phyloP scores from a whole-genome alignment of 1,140 invertebrate species.

The Pseudomyrmex dendroicus region DNA sequence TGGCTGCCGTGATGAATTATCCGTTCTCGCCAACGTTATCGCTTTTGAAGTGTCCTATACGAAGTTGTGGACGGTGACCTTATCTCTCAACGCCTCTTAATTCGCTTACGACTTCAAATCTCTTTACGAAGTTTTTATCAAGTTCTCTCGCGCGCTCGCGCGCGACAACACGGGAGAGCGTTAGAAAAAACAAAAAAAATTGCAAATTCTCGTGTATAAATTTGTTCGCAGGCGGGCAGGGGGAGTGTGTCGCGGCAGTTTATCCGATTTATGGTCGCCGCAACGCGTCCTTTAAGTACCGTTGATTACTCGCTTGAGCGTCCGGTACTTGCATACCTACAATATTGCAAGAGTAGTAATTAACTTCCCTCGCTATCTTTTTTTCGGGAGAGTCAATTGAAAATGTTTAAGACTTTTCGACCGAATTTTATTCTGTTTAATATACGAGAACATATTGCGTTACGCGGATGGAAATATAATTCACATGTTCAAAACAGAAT shows the following conservation, averaged over 20 bases:
- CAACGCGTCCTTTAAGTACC: conserved; percentile 25
- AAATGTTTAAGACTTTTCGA: neutral
- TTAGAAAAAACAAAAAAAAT: conserved; percentile 39
- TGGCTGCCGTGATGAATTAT: conserved; percentile 40
- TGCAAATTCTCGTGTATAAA: conserved; percentile 41
- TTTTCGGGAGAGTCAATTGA: neutral
- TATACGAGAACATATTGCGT: neutral
- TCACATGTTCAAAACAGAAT: neutral
- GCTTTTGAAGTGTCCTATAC: neutral
- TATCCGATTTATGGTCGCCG: conserved; percentile 43
- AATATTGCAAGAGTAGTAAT: neutral
- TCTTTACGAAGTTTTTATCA: conserved; percentile 37
- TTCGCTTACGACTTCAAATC: conserved; percentile 45
- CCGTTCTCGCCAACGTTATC: conserved; percentile 18
- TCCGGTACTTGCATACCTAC: neutral
- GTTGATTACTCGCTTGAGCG: conserved; percentile 26
- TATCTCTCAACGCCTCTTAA: conserved; percentile 43
- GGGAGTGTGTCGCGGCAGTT: neutral
- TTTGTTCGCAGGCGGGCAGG: neutral
- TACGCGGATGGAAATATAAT: neutral
- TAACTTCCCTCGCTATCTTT: neutral
- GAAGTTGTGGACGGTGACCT: conserved; percentile 10
- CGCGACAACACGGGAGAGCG: neutral
- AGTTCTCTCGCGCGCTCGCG: neutral
- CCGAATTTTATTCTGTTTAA: neutral